Evolutionary conservation across 2,113 vertebrate species (phyloP).

Genomic region (Poeciliopsis turrubarensis): DNA sequence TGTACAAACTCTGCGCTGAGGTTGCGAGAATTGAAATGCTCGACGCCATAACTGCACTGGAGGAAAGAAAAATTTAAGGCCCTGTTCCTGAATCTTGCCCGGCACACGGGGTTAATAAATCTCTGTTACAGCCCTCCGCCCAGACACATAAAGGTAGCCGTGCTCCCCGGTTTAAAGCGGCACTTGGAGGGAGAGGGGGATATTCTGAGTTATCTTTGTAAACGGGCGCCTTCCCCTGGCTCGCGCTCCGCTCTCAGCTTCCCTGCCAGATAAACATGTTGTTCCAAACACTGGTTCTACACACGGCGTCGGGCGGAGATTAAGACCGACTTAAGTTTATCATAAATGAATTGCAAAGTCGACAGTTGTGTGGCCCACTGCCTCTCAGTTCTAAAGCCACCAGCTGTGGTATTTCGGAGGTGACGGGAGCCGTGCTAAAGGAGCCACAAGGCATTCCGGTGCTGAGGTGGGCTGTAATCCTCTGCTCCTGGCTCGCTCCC

Average conservation of each 20-base stretch:
- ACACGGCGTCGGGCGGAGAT: conserved; percentile 59
- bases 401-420: conserved; percentile 63
- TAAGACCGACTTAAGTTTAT: conserved; percentile 73
- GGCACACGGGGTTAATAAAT: conserved; percentile 54
- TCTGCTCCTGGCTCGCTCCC: conserved; percentile 53
- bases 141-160: conserved; percentile 51
- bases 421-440: conserved; percentile 45
- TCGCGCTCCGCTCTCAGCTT: conserved; percentile 52
- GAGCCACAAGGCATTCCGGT: conserved; percentile 55
- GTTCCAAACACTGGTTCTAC: conserved; percentile 71
- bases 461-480: conserved; percentile 72
- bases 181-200: conserved; percentile 45
- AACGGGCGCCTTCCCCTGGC: conserved; percentile 56
- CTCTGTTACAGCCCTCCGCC: conserved; percentile 47
- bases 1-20: conserved; percentile 21
- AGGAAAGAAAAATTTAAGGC: conserved; percentile 43
- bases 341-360: conserved; percentile 75
- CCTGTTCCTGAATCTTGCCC: conserved; percentile 31
- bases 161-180: conserved; percentile 31
- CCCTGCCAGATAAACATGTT: conserved; percentile 69
- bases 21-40: conserved; percentile 39
- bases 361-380: conserved; percentile 69
- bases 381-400: conserved; percentile 61
- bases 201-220: conserved; percentile 63
- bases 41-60: conserved; percentile 28